Conservation (phyloP, 2,113 vertebrate species). For the Ibidorhyncha struthersii region DNA sequence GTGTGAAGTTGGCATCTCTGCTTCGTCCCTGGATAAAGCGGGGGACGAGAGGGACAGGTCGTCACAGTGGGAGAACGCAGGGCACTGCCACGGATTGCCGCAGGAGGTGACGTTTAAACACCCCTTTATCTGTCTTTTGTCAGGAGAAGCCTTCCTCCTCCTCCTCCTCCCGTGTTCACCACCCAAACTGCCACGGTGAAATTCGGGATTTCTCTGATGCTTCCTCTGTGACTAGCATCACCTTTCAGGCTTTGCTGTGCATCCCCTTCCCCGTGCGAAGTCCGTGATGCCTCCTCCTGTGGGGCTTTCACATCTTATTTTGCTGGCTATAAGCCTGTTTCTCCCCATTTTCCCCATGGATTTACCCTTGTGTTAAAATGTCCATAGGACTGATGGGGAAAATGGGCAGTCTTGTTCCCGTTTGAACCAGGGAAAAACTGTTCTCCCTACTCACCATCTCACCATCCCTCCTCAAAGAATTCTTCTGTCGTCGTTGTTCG, state of each 20-base stretch:
- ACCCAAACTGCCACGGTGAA: background rate
- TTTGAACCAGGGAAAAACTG: background rate
- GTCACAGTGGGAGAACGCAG: accelerated
- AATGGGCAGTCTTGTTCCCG: background rate
- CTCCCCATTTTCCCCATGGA: background rate
- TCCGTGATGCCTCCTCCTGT: background rate
- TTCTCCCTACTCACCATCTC: background rate
- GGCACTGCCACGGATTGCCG: background rate
- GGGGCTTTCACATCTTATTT: background rate
- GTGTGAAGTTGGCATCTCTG: background rate
- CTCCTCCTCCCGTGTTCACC: background rate
- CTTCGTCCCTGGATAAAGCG: background rate
- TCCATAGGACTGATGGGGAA: background rate
- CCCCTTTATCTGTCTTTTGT: background rate
- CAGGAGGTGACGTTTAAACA: background rate
- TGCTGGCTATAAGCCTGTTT: background rate
- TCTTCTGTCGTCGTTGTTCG: accelerated
- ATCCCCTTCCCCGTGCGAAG: background rate
- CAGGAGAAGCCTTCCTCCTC: background rate
- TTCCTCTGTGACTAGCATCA: background rate
- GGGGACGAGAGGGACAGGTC: background rate
- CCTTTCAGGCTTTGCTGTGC: background rate
- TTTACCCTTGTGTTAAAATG: background rate
- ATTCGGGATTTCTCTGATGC: background rate
- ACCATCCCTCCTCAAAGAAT: background rate